Evolutionary conservation across 2,113 vertebrate species (phyloP).

Genomic region (Seriola aureovittata): DNA sequence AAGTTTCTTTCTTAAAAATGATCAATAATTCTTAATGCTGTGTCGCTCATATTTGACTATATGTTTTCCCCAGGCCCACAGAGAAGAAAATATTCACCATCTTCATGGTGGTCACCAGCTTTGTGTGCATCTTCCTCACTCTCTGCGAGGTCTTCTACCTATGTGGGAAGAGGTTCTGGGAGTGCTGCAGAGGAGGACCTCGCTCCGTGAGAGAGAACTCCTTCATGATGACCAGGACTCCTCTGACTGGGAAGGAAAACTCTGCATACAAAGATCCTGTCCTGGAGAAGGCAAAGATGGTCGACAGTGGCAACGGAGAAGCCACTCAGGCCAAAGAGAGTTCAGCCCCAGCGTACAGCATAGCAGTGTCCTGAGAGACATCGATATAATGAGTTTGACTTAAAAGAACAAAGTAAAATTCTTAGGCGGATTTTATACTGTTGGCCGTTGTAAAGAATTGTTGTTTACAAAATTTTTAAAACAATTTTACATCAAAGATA

Average conservation of each 20-base stretch:
- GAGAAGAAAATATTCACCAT: conserved; percentile 94
- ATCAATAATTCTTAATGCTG: not conserved
- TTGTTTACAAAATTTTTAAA: conserved; percentile 22
- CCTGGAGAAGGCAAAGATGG: conserved; percentile 23
- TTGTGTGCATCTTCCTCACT: conserved; percentile 88
- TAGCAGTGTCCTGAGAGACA: conserved; percentile 54
- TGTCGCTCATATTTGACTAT: not conserved
- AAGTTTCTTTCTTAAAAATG: not conserved
- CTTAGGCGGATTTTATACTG: not conserved
- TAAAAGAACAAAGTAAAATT: not conserved
- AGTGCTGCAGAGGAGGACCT: conserved; percentile 53
- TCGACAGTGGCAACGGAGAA: conserved; percentile 10
- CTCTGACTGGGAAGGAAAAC: conserved; percentile 48
- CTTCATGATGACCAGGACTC: conserved; percentile 50
- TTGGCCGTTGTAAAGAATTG: not conserved
- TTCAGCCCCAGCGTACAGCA: conserved; percentile 57
- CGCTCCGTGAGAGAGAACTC: not conserved
- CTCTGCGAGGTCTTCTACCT: conserved; percentile 89
- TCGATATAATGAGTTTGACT: not conserved
- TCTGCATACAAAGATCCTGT: conserved; percentile 11
- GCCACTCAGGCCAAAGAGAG: not conserved
- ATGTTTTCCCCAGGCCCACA: conserved; percentile 81
- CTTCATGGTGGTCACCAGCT: conserved; percentile 90
- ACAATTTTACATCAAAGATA: not conserved
- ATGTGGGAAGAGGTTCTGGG: conserved; percentile 85